Base-by-base conservation (phyloP, 2,888 invertebrate species). In the Dexiosoma caninum region DNA sequence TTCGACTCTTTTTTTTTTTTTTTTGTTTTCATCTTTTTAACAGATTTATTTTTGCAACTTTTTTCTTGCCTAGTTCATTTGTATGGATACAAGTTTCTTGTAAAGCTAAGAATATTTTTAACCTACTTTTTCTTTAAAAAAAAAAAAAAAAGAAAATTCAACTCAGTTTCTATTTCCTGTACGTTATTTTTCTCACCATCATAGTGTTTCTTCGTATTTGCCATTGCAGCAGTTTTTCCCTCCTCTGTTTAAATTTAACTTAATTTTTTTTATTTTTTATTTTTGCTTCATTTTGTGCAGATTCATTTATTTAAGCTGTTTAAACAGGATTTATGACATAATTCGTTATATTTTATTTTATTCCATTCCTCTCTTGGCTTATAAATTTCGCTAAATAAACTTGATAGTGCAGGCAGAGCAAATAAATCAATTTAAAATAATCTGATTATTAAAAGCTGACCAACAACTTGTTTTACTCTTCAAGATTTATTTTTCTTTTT, bases 301-400 rank as follows among this genome's bases (percentile, higher is more conserved):
- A 74, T 75, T 75, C 78, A 71, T 71, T 59, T 75, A 21, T 70
- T 75, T 70, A 70, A 78, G 81, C 70, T 66, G 75, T 60, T n/a
- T 77, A 60, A 81, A 78, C 78, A 78, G 81, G 78, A 81, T 78
- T 78, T 81, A 75, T 78, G 81, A 70, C 64, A 77, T 74, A 69
- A 74, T 81, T 77, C 21, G 53, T 51, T 30, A 49, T 66, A 49
- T 49, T 46, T 62, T n/a, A 46, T 69, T 62, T 71, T 53, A 60
- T 55, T 35, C 40, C 35, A 64, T 32, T 51, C 51, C 46, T 35
- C 21, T 67, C 30, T 59, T 35, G 59, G 23, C 59, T 59, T 75
- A 23, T 23, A 75, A 30, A 46, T 57, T 57, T 62, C 62, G 10
- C 60, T 62, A 37, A 30, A 23, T 46, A 23, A 44, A 19, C 42